Percentiles rank a stretch among this genome's conserved stretches.
phyloP scores from a whole-genome alignment of 2,888 invertebrate genomes.

The Cerastis leucographa region DNA sequence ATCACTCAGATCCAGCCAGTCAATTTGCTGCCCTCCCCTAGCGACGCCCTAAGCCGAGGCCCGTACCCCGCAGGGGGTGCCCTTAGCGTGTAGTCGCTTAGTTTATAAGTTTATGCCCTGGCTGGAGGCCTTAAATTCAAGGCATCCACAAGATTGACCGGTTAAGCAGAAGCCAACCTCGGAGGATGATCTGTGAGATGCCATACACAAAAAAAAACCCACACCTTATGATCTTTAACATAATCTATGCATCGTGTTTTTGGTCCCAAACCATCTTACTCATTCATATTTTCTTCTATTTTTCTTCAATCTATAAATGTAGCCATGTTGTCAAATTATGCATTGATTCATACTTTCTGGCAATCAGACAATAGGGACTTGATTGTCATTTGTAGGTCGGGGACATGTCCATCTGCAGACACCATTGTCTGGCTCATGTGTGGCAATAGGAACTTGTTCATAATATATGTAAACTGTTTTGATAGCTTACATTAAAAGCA shows the following conservation, averaged over 20 bases:
- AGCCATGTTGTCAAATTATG: background rate
- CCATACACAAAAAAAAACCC: too few relatives aligned
- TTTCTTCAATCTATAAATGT: background rate
- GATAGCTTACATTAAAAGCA: background rate
- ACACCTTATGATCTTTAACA: background rate
- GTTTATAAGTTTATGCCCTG: too few relatives aligned
- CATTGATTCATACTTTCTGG: background rate
- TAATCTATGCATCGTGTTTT: background rate
- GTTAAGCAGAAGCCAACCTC: too few relatives aligned
- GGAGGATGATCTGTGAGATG: too few relatives aligned
- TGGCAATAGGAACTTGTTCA: background rate
- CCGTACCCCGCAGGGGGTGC: too few relatives aligned
- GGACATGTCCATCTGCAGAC: background rate
- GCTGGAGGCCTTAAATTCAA: too few relatives aligned
- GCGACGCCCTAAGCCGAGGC: too few relatives aligned
- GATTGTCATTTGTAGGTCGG: conserved; percentile 26
- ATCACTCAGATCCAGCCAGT: too few relatives aligned
- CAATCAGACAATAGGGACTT: conserved; percentile 10
- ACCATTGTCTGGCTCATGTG: conserved; percentile 4
- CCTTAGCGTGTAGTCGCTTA: too few relatives aligned
- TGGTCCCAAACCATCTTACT: background rate
- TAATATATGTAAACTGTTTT: background rate
- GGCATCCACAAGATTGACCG: too few relatives aligned
- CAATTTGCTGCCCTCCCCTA: too few relatives aligned
- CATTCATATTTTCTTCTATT: background rate